Percentiles rank a stretch among this genome's conserved stretches.
phyloP scores from a whole-genome alignment of 2,797 vertebrate species.

The Phaenicophaeus curvirostris region DNA sequence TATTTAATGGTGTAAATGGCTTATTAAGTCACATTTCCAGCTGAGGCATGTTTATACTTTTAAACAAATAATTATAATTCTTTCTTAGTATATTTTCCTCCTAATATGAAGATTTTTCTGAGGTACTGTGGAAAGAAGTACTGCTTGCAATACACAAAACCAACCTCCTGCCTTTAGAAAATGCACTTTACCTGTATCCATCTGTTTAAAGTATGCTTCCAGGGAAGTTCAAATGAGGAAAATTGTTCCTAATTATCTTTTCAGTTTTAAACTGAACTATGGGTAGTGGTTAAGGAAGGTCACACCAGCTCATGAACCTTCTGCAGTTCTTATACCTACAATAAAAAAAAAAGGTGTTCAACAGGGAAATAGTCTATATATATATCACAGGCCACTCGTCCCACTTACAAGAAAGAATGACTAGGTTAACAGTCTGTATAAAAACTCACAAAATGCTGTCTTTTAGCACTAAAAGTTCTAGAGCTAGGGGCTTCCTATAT shows the following conservation, averaged over 20 bases:
- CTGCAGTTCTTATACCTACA: background rate
- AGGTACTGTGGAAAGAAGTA: background rate
- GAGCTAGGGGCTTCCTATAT: background rate
- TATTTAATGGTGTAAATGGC: background rate
- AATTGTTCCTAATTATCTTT: background rate
- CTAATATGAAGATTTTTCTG: background rate
- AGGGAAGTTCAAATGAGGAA: background rate
- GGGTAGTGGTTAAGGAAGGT: background rate
- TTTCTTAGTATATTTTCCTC: background rate
- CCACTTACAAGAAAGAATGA: background rate
- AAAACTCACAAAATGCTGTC: background rate
- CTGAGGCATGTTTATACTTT: conserved; percentile 8
- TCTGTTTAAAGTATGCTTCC: background rate
- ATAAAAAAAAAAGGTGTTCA: background rate
- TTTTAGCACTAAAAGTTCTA: background rate
- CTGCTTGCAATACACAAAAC: background rate
- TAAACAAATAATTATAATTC: conserved; percentile 21
- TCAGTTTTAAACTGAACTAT: background rate
- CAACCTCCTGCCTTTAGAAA: background rate
- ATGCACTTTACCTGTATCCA: background rate
- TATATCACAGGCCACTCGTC: background rate
- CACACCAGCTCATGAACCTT: background rate
- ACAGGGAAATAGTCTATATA: background rate
- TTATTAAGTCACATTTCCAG: conserved; percentile 35
- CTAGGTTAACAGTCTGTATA: background rate